Evolutionary conservation across 2,888 invertebrate species (phyloP).

Genomic region (Eledona agricola): DNA sequence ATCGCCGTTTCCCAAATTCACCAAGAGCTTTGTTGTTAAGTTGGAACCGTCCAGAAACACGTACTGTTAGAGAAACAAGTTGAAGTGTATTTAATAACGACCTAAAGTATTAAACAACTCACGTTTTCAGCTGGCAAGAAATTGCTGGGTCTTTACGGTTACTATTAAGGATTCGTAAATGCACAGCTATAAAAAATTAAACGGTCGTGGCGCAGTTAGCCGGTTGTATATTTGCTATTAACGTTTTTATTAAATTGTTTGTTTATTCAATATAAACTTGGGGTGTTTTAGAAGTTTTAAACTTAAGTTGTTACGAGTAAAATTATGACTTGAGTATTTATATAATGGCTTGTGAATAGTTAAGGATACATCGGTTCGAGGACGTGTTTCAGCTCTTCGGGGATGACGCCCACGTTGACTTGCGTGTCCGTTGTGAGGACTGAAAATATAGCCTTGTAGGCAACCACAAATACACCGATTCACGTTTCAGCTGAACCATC

Average conservation of each 20-base stretch:
- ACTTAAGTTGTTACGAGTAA: too few relatives aligned
- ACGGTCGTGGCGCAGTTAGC: too few relatives aligned
- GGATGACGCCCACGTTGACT: slow-evolving; percentile 42
- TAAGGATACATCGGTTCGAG: slow-evolving; percentile 55
- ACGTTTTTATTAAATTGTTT: not conserved
- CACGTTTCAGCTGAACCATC: too few relatives aligned
- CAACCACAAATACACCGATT: slow-evolving; percentile 11
- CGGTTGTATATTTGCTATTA: slow-evolving; percentile 1
- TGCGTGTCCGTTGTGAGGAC: slow-evolving; percentile 49
- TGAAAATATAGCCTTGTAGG: slow-evolving; percentile 30
- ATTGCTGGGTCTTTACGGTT: slow-evolving; percentile 50
- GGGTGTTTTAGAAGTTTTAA: too few relatives aligned
- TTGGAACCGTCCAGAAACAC: slow-evolving; percentile 68
- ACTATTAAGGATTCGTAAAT: slow-evolving; percentile 11
- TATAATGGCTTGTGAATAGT: not conserved
- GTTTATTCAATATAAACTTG: too few relatives aligned
- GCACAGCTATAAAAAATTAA: not conserved
- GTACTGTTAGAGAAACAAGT: slow-evolving; percentile 53
- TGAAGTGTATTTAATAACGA: slow-evolving; percentile 10
- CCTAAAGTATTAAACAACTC: slow-evolving; percentile 31
- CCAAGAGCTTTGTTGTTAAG: slow-evolving; percentile 67
- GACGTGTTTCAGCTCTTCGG: slow-evolving; percentile 53
- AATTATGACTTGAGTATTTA: too few relatives aligned
- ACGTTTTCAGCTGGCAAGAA: slow-evolving; percentile 56
- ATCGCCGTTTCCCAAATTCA: slow-evolving; percentile 66